A percentile compares a stretch with the other conserved stretches of the same genome.
Conservation (phyloP, 2,888 invertebrate genomes). For the Gymnosoma rotundatum region DNA sequence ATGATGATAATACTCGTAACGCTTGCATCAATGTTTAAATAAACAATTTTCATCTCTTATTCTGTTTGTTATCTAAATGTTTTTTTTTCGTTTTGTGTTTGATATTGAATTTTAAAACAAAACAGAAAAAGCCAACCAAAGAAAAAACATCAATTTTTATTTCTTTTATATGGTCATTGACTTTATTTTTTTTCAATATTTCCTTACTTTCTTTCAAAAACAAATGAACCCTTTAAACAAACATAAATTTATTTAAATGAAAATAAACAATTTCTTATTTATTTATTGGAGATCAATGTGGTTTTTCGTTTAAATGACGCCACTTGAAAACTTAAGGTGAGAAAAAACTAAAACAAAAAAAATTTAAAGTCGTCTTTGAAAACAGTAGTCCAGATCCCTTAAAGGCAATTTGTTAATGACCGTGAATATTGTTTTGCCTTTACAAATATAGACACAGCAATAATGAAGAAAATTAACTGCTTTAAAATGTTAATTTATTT, state of each 20-base stretch:
- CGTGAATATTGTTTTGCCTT: slow-evolving; percentile 35
- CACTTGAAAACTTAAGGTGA: slow-evolving; percentile 20
- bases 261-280: slow-evolving; percentile 28
- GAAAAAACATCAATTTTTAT: slow-evolving; percentile 43
- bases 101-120: slow-evolving; percentile 30
- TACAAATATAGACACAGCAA: neutral
- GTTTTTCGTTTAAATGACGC: slow-evolving; percentile 43
- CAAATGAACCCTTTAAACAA: slow-evolving; percentile 49
- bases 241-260: slow-evolving; percentile 5
- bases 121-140: slow-evolving; percentile 2
- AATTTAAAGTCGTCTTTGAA: slow-evolving; percentile 6
- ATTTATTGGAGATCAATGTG: slow-evolving; percentile 39
- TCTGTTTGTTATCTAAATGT: slow-evolving; percentile 61
- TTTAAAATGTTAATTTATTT: slow-evolving; percentile 47
- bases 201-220: slow-evolving; percentile 26
- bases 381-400: slow-evolving; percentile 39
- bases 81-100: neutral
- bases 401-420: slow-evolving; percentile 32
- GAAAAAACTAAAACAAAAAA: neutral
- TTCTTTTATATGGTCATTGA: slow-evolving; percentile 61
- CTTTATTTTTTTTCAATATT: slow-evolving; percentile 40
- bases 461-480: neutral
- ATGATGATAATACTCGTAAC: slow-evolving; percentile 29
- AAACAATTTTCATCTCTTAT: slow-evolving; percentile 41
- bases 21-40: slow-evolving; percentile 37